Evolutionary conservation across 2,888 invertebrate species (phyloP), one percentile per base, ranked within the genome.

Genomic region (Melanargia galathea): DNA sequence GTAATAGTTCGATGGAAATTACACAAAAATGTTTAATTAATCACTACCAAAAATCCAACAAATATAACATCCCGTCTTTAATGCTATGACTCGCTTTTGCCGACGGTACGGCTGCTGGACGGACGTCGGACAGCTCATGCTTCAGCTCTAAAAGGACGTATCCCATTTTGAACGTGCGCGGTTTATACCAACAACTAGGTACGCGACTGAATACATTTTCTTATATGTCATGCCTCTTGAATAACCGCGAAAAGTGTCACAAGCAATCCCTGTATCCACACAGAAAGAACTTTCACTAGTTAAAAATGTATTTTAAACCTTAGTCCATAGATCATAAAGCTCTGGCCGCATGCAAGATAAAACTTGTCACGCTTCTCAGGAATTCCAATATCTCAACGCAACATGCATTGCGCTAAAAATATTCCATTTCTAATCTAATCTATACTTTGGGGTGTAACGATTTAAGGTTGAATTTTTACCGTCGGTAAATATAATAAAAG

Each of bases 361-460:
- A 46, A 61, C 52, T 57, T 52, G 52, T 40, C 57, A 64, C 52
- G 24, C 52, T 54, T 40, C 49, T 22, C 35, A 56, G 55, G 57
- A 58, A 60, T 67, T 60, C 60, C 64, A 62, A 67, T 67, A 67
- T 66, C 62, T 66, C 61, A 49, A 64, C 58, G 58, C 54, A 54
- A 58, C 48, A 46, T 64, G 60, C 60, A 64, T 33, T 52, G 57
- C 57, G 43, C 57, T 18, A 48, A 64, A 57, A 55, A 52, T 56
- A 45, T 22, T 26, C 7, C 24, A 24, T 30, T n/a, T 22, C 10
- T 30, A 40, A 40, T 40, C 24, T 26, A 62, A 54, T 49, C 43
- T 18, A 20, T 2, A 46, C 56, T 57, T 46, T 59, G 13, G 0
- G n/a, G 1, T 8, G 0, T 0, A 7, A 10, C 0, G 0, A 0